Percentiles rank a stretch among this genome's conserved stretches.
Conservation (phyloP, 2,888 invertebrate genomes). For the Nomada ferruginata region DNA sequence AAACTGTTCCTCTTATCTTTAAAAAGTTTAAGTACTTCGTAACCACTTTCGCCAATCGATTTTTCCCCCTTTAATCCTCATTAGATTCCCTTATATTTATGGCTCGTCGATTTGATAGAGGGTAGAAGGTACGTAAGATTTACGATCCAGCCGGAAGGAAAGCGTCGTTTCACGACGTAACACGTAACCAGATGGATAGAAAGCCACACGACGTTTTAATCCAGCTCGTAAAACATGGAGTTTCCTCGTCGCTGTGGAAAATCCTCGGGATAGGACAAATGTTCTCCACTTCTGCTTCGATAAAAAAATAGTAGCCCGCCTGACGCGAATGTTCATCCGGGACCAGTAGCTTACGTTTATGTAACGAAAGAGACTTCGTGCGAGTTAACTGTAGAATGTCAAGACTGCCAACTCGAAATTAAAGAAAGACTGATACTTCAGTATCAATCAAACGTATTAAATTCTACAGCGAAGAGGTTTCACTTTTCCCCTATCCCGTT, state of each 20-base stretch:
- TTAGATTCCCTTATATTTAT: constrained; percentile 54
- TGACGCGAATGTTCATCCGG: not conserved
- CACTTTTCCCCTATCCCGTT: too few species aligned
- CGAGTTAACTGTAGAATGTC: constrained; percentile 7
- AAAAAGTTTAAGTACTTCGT: not conserved
- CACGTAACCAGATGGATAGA: constrained; percentile 22
- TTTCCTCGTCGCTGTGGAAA: constrained; percentile 16
- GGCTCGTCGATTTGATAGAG: constrained; percentile 47
- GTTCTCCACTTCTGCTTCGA: not conserved
- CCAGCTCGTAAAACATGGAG: constrained; percentile 34
- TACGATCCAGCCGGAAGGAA: constrained; percentile 52
- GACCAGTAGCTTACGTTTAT: too few species aligned
- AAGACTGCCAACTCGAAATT: not conserved
- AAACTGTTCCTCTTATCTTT: constrained; percentile 10
- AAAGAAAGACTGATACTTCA: not conserved
- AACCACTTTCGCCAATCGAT: constrained; percentile 36
- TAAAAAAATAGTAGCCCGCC: constrained; percentile 19
- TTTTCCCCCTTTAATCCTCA: constrained; percentile 53
- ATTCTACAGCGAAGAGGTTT: too few species aligned
- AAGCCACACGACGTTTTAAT: constrained; percentile 47
- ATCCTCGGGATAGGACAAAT: constrained; percentile 21
- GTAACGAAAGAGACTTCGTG: not conserved
- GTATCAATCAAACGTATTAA: too few species aligned
- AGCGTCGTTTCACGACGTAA: constrained; percentile 15
- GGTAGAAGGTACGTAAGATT: constrained; percentile 52